Base-by-base conservation (phyloP, 2,797 vertebrate genomes). In the Thaleichthys pacificus region DNA sequence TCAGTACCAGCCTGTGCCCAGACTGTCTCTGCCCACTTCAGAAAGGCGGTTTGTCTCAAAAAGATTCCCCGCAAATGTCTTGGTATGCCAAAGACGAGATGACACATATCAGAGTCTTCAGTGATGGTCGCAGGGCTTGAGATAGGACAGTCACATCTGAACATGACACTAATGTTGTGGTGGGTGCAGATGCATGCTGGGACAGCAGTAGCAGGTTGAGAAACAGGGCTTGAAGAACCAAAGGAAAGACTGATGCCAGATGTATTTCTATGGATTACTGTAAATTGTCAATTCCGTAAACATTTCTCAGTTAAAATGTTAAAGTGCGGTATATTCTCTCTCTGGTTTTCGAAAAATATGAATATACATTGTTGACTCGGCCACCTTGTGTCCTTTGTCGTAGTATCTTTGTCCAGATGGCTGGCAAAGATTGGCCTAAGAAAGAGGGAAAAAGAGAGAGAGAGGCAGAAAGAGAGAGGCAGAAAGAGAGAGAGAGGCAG, bases 1-100 rank as follows among this genome's bases (percentile, higher is more conserved):
- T 91, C 90, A 90, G 70, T 79, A 68, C 73, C 78, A 74, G 80
- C 70, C 80, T n/a, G 30, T 38, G 61, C 38, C 38, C 57, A 30
- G 56, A 61, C 85, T 30, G 49, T 77, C 9, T 57, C 51, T 73
- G 69, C 72, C 71, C 66, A 75, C 73, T 74, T 72, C 68, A 11
- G 75, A 77, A 15, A 78, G 75, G 28, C 71, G 84, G 80, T 84
- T 81, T 77, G 77, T 82, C 82, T 78, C 60, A 61, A 63, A 61
- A 60, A 66, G 24, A 65, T 69, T 68, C 71, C 35, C 61, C 58
- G 66, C 56, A 35, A 38, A 49, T 60, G 30, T 26, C 60, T 62
- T 19, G 1, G 66, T 21, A 47, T 49, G 62, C 24, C 68, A 77
- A 77, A 82, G 65, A 80, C 58, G 61, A 83, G 72, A 77, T 79